Conservation (phyloP, 2,888 invertebrate species). For the Volucella zonaria region DNA sequence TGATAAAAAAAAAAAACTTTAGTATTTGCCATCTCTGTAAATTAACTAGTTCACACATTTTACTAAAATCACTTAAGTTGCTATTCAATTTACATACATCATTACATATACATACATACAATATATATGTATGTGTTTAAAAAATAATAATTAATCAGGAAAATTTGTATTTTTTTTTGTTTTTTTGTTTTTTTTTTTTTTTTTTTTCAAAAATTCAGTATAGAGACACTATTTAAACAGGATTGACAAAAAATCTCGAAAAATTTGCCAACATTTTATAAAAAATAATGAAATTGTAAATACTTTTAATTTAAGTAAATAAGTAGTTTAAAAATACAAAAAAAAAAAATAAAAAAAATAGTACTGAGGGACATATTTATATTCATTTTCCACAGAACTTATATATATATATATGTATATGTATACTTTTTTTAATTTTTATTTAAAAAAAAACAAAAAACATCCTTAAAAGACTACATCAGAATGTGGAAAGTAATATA, state of each 20-base stretch:
- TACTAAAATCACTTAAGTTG: too few relatives aligned
- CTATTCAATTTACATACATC: too few relatives aligned
- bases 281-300: constrained; percentile 24
- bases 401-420: neutral
- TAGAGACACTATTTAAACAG: neutral
- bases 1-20: constrained; percentile 31
- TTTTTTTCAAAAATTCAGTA: neutral
- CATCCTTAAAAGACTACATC: constrained; percentile 7
- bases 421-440: neutral
- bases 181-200: neutral
- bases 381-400: neutral
- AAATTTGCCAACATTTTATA: constrained; percentile 21
- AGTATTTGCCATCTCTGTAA: constrained; percentile 59
- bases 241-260: neutral
- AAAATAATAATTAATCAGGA: constrained; percentile 16
- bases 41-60: constrained; percentile 36
- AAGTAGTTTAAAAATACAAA: neutral
- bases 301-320: constrained; percentile 31
- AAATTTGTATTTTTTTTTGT: constrained; percentile 9
- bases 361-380: constrained; percentile 46
- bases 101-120: too few relatives aligned
- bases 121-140: constrained; percentile 53
- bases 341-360: constrained; percentile 1
- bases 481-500: neutral
- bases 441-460: constrained; percentile 1